Conservation (phyloP, 1,140 invertebrate species). For the Leptestheria dahalacensis region DNA sequence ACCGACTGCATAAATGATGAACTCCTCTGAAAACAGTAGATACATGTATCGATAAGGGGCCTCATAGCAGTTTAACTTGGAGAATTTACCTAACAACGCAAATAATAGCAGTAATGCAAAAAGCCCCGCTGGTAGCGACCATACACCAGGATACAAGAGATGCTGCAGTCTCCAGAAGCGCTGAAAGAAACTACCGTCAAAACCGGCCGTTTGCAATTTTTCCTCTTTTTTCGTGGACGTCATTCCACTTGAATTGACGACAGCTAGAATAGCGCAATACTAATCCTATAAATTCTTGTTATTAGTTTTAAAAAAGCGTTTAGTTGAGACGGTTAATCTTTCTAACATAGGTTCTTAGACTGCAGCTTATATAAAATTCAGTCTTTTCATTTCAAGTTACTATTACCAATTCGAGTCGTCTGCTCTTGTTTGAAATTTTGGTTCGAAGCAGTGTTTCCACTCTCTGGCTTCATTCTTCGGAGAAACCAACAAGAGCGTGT, state of each 20-base stretch:
- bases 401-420: no score
- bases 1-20: constrained; percentile 36
- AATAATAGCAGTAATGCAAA: constrained; percentile 28
- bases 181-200: constrained; percentile 28
- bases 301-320: no score
- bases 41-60: not conserved
- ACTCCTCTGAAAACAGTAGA: constrained; percentile 30
- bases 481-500: no score
- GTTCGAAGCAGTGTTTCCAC: no score
- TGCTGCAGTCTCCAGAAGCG: constrained; percentile 26
- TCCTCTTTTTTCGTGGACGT: constrained; percentile 1
- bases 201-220: constrained; percentile 18
- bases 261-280: not conserved
- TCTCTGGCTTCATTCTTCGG: no score
- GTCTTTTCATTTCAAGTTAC: no score
- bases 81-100: constrained; percentile 26
- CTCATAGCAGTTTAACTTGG: not conserved
- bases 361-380: no score
- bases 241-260: constrained; percentile 3
- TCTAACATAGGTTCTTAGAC: no score
- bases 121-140: constrained; percentile 24
- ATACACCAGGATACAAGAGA: constrained; percentile 28
- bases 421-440: no score
- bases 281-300: no score
- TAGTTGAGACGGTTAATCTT: no score